Evolutionary conservation across 2,888 invertebrate genomes (phyloP), one percentile per base, ranked within the genome.

Genomic region (Agrilus biguttatus): DNA sequence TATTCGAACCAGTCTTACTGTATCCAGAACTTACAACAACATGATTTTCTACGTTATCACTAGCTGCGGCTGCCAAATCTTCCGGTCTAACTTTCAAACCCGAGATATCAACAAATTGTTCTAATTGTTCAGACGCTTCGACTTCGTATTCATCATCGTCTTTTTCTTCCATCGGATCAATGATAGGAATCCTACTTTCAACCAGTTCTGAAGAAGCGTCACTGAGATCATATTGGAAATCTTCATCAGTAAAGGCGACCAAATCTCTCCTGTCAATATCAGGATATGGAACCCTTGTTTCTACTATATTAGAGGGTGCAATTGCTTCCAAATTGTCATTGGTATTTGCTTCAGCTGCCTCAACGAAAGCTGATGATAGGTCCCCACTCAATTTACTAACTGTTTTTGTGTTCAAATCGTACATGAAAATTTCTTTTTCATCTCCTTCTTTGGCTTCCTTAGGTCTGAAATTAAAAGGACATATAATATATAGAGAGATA

Each of bases 341-440:
- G 8, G 86, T 78, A 63, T 89, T 89, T 51, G 83, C 85, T 66
- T 88, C 88, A 17, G 89, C 89, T 37, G 87, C 88, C 58, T 84
- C 83, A 2, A 88, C 87, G 55, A 89, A 89, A 33, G 88, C 85
- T 40, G 80, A 77, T 5, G 88, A 88, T 40, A 89, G 69, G 56
- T 87, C 87, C 2, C 89, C 88, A 50, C 76, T 78, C 17, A 89
- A 67, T 64, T 81, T 85, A 62, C 77, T 87, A 2, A 87, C 82
- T 35, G 73, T 76, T 55, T 81, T 76, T 4, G 81, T 78, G 47
- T 72, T 67, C 37, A 86, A 77, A 59, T 89, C 88, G 61, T 86
- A 88, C 88, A 89, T 88, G 65, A 77, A 89, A 54, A 89, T 88
- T 68, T 88, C 88, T 58, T 80, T 79, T 44, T 78, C 77, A 37